Base-by-base conservation (phyloP, 2,888 invertebrate genomes). In the Iphiclides podalirius region DNA sequence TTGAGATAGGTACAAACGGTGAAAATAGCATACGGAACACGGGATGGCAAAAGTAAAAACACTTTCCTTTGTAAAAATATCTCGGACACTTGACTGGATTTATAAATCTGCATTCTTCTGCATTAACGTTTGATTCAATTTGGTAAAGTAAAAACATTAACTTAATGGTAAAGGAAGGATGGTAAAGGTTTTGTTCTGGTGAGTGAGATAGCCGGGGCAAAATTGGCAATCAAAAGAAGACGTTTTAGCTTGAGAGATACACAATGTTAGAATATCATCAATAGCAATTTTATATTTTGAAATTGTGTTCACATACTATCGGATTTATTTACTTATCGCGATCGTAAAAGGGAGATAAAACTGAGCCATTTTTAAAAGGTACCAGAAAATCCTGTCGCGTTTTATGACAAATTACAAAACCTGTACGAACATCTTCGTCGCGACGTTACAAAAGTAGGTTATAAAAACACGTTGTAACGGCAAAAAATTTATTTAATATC, bases 401-500 rank as follows among this genome's bases (percentile, higher is more conserved):
- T 47, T 28, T 45, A 45, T 33, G 23, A 43, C 46, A 44, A 41
- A 47, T 36, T 52, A 41, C 41, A 33, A 48, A 53, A 42, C 47
- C 43, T 47, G 54, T 1, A 2, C 11, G 1, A 31, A 6, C 52
- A 52, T 54, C 42, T 49, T 34, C 40, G 43, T 52, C 46, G 51
- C 51, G 34, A 52, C 59, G 48, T 44, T 48, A 53, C 40, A 63
- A 69, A 84, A 71, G 78, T 86, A 58, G 83, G 86, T 70, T 77
- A 75, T 60, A 64, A 59, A 74, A 79, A 84, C 84, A 65, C 67
- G 81, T 79, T 75, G 66, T 72, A 70, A 73, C 73, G 82, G 78
- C 75, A 70, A 75, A 64, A 79, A 75, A 82, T 83, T 83, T 72
- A 81, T 81, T 44, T 76, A 81, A 82, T 74, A 70, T 67, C 61